Conservation (phyloP, 2,888 invertebrate species). For the Eupithecia inturbata region DNA sequence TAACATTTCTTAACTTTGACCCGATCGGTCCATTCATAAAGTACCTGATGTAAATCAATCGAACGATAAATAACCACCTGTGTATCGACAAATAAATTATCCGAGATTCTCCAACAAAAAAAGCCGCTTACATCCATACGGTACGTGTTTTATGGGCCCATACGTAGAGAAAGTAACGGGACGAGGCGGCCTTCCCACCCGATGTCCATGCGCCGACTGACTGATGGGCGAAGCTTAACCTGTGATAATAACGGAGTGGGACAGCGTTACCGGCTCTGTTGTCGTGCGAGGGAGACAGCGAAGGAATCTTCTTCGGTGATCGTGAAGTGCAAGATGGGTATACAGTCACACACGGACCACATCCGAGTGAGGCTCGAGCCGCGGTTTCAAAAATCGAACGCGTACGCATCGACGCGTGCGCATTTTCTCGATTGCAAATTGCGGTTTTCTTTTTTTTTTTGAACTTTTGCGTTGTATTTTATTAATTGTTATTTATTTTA, state of each 20-base stretch:
- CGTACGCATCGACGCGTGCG: conserved; percentile 73
- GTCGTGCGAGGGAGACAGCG: conserved; percentile 61
- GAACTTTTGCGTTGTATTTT: conserved; percentile 45
- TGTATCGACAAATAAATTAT: conserved; percentile 65
- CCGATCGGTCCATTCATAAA: conserved; percentile 51
- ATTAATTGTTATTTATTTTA: background rate
- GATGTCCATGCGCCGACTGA: conserved; percentile 79
- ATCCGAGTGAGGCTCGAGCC: conserved; percentile 79
- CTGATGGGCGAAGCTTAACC: conserved; percentile 81
- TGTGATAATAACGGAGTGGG: conserved; percentile 81
- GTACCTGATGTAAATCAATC: conserved; percentile 44
- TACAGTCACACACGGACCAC: conserved; percentile 83
- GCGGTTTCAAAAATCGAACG: conserved; percentile 73
- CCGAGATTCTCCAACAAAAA: conserved; percentile 62
- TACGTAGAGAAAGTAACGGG: conserved; percentile 76
- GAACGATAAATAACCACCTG: conserved; percentile 61
- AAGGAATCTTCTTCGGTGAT: conserved; percentile 82
- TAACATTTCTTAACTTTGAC: conserved; percentile 69
- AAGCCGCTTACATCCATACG: conserved; percentile 66
- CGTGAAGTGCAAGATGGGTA: conserved; percentile 82
- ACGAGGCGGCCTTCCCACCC: conserved; percentile 74
- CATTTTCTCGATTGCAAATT: conserved; percentile 57
- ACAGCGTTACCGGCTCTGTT: conserved; percentile 53
- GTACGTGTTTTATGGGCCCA: conserved; percentile 70
- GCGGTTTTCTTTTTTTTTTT: conserved; percentile 35